phyloP scores from a whole-genome alignment of 2,113 vertebrate genomes.

The Corythornis vintsioides region DNA sequence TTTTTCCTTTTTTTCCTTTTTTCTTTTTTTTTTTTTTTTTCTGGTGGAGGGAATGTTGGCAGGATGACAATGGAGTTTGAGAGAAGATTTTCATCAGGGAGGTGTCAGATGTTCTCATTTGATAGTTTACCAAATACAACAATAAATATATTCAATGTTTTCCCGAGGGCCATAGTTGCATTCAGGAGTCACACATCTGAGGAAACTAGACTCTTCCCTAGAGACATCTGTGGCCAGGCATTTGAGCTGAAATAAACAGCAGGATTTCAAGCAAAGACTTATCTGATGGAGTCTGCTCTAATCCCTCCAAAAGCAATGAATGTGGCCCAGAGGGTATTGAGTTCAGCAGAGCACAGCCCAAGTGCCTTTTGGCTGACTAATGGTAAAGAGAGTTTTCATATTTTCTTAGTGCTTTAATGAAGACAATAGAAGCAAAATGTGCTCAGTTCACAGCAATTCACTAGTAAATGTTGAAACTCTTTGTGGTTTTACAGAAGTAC shows the following conservation, averaged over 20 bases:
- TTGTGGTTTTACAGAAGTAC: not conserved
- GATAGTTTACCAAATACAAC: not conserved
- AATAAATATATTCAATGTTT: not conserved
- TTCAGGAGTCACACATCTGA: not conserved
- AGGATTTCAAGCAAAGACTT: not conserved
- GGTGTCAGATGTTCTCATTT: not conserved
- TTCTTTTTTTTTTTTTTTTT: not conserved
- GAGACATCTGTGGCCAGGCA: not conserved
- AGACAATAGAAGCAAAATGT: not conserved
- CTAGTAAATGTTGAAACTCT: not conserved
- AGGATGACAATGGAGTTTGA: not conserved
- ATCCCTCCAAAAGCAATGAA: constrained; percentile 10
- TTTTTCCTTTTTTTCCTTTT: not conserved
- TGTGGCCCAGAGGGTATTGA: constrained; percentile 25
- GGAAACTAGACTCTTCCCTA: not conserved
- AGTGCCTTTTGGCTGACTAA: constrained; percentile 30
- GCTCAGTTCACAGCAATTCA: not conserved
- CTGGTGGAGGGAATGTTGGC: not conserved
- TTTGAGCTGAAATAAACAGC: not conserved
- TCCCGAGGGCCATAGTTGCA: not conserved
- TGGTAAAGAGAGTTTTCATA: not conserved
- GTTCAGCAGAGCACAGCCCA: constrained; percentile 23
- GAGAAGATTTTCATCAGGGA: not conserved
- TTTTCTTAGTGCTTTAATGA: not conserved
- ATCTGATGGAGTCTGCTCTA: constrained; percentile 4